Conservation (phyloP, 2,888 invertebrate species). For the Microplitis manilae region DNA sequence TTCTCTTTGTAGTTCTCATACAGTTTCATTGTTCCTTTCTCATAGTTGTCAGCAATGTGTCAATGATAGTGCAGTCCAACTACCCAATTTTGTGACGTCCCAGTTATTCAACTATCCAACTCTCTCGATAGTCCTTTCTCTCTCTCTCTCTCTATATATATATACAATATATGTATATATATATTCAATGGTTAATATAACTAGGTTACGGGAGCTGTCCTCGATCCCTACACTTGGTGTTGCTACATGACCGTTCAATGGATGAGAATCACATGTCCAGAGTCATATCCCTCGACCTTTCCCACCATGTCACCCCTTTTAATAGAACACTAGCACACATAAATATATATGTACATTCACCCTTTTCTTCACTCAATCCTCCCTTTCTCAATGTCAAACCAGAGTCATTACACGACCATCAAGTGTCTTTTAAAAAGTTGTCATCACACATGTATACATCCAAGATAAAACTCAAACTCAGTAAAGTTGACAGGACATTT, state of each 20-base stretch:
- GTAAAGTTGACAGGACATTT: no score
- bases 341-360: neutral
- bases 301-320: neutral
- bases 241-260: conserved; percentile 5
- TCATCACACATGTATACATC: neutral
- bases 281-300: conserved; percentile 24
- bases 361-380: neutral
- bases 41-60: conserved; percentile 18
- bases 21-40: neutral
- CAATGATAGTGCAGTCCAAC: conserved; percentile 24
- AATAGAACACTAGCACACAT: conserved; percentile 2
- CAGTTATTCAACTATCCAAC: conserved; percentile 29
- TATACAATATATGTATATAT: neutral
- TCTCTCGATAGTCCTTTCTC: neutral
- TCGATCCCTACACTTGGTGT: conserved; percentile 4
- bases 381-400: neutral
- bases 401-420: neutral
- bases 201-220: conserved; percentile 27
- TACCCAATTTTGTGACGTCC: conserved; percentile 37
- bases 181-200: conserved; percentile 29
- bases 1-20: neutral
- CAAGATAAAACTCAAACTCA: no score
- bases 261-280: conserved; percentile 20
- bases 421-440: neutral
- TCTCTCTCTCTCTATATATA: neutral